phyloP scores from a whole-genome alignment of 2,888 invertebrate genomes.

The Tetranychus piercei region DNA sequence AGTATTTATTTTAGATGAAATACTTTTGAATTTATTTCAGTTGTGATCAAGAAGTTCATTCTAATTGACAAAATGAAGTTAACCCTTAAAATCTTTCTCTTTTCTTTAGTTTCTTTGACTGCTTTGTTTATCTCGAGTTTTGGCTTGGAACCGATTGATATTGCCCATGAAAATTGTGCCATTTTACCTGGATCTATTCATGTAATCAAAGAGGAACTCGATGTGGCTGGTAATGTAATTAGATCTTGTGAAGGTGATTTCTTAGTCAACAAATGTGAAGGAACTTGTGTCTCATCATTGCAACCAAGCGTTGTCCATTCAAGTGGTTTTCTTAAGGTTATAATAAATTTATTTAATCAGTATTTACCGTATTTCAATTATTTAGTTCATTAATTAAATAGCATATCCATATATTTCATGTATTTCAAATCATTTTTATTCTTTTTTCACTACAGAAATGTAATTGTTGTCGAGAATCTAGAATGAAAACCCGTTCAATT shows the following conservation, averaged over 20 bases:
- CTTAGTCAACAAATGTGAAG: conserved; percentile 79
- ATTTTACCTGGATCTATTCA: conserved; percentile 26
- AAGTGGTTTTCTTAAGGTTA: conserved; percentile 68
- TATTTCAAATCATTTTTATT: conserved; percentile 1
- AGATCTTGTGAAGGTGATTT: conserved; percentile 76
- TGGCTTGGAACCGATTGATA: neutral
- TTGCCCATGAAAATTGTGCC: conserved; percentile 18
- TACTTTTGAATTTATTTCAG: no score
- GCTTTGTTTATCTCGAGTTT: neutral
- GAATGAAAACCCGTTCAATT: conserved; percentile 56
- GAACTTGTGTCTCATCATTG: conserved; percentile 73
- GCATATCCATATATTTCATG: neutral
- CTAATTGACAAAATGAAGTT: neutral
- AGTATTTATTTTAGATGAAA: no score
- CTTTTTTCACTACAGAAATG: conserved; percentile 47
- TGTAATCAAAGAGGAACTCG: conserved; percentile 50
- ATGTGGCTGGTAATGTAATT: conserved; percentile 59
- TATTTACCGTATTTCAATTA: neutral
- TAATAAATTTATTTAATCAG: neutral
- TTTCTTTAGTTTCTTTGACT: neutral
- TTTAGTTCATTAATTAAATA: neutral
- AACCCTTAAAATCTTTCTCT: neutral
- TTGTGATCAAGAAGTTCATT: no score
- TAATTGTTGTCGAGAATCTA: conserved; percentile 74
- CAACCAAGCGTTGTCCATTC: conserved; percentile 72